Evolutionary conservation across 1,140 invertebrate species (phyloP).

Genomic region (Ylistrum balloti): DNA sequence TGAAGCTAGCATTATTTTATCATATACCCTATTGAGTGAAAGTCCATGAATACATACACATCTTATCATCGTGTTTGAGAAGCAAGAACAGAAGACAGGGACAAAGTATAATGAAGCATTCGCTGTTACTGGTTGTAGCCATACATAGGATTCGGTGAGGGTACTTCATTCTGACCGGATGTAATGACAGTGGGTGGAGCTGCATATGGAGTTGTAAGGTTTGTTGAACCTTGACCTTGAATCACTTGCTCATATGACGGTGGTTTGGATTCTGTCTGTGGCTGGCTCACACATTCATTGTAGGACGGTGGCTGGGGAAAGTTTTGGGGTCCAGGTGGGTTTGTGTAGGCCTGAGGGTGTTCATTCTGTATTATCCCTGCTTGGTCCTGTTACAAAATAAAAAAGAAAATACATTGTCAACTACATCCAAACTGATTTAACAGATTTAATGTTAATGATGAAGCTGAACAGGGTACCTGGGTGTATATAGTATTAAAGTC

Average conservation of each 20-base stretch:
- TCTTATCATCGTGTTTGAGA: not conserved
- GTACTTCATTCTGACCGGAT: not conserved
- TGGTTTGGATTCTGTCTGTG: not conserved
- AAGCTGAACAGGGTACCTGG: no score
- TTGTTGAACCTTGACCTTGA: not conserved
- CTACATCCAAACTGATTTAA: no score
- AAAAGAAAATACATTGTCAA: no score
- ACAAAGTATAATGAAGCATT: not conserved
- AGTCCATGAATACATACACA: no score
- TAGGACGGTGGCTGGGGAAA: not conserved
- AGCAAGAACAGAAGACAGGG: not conserved
- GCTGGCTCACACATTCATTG: not conserved
- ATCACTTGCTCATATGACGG: not conserved
- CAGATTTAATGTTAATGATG: no score
- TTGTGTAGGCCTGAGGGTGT: constrained; percentile 2
- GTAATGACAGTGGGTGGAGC: not conserved
- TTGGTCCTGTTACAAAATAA: constrained; percentile 20
- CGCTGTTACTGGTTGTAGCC: not conserved
- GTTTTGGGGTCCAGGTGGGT: not conserved
- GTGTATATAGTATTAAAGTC: no score
- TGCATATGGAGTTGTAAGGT: not conserved
- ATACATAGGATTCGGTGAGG: not conserved
- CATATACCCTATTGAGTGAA: no score
- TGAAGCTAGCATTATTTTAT: no score
- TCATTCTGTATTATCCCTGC: not conserved